Evolutionary conservation across 2,113 vertebrate genomes (phyloP).

Genomic region (Eublepharis macularius): DNA sequence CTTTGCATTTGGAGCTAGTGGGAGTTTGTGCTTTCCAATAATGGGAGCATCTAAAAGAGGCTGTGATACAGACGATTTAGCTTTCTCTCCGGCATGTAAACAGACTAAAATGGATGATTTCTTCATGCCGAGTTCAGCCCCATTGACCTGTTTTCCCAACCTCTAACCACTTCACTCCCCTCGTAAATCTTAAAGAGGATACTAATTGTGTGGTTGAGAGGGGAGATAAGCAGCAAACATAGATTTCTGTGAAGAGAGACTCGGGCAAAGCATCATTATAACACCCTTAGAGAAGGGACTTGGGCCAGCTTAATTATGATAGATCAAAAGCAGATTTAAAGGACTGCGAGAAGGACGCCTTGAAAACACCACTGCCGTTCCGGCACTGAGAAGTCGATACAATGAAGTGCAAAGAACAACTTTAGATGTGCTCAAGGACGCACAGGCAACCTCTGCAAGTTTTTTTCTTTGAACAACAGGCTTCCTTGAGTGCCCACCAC

Average conservation of each 20-base stretch:
- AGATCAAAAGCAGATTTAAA: neutral
- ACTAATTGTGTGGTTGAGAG: too few species aligned
- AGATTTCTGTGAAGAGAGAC: neutral
- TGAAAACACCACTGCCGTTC: neutral
- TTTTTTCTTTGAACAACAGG: neutral
- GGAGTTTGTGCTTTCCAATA: too few species aligned
- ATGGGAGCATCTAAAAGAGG: too few species aligned
- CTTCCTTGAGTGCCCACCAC: neutral
- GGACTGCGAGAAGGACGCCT: neutral
- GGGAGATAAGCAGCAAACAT: too few species aligned
- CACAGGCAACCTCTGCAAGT: neutral
- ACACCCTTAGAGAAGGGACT: neutral
- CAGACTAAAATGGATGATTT: too few species aligned
- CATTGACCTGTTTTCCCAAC: too few species aligned
- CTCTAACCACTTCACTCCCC: too few species aligned
- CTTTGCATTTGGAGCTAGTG: too few species aligned
- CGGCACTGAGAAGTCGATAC: neutral
- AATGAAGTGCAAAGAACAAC: neutral
- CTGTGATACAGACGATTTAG: too few species aligned
- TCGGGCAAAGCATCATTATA: neutral
- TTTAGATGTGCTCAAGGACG: neutral
- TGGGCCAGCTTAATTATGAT: neutral
- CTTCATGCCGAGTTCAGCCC: too few species aligned
- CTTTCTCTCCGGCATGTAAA: too few species aligned
- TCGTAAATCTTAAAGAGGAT: too few species aligned